Evolutionary conservation across 1,140 invertebrate species (phyloP), one percentile per base, ranked within the genome.

Genomic region (Drosophila biarmipes): DNA sequence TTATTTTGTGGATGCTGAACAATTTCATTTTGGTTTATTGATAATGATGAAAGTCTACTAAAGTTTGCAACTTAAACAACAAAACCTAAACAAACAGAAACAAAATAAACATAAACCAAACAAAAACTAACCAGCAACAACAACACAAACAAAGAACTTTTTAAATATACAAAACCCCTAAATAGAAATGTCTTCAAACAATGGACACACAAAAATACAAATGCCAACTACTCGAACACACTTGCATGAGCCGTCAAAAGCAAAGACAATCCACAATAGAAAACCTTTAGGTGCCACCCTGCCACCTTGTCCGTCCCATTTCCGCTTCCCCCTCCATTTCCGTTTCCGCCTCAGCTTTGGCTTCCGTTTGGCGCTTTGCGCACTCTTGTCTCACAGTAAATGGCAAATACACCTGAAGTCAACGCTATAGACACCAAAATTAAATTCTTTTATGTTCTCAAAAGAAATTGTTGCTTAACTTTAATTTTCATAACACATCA

Each of bases 1-100:
- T 45, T 74, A 27, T 85, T 86, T 85, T 74, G 27, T 85, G 81
- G 82, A 85, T 85, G 81, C 81, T 85, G 57, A 76, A 67, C 15
- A 52, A 55, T 73, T 73, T 62, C 27, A 37, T 73, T 82, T 74
- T 73, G 45, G 72, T 79, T 54, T 80, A 61, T 43, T 64, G 55
- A 71, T 27, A 64, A 64, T 21, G 37, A 54, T 34, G 48, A 78
- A 53, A 55, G 59, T 49, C 31, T 53, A 46, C 31, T 78, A 53
- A 87, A 81, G 58, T 81, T 87, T 82, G 69, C 78, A 55, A 61
- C 59, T 37, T 73, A 59, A 75, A 80, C 21, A 74, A 71, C 46
- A 48, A 78, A 52, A 71, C 46, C 29, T 68, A 58, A 66, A 76
- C 62, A 79, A 52, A 78, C 58, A 66, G 38, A 48, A 54, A 69